A percentile compares a stretch with the other conserved stretches of the same genome.
These are phyloP conservation scores for Centrocercus urophasianus DNA, from an alignment of 2,113 vertebrate genomes.

Conservation along the genomic window DNA sequence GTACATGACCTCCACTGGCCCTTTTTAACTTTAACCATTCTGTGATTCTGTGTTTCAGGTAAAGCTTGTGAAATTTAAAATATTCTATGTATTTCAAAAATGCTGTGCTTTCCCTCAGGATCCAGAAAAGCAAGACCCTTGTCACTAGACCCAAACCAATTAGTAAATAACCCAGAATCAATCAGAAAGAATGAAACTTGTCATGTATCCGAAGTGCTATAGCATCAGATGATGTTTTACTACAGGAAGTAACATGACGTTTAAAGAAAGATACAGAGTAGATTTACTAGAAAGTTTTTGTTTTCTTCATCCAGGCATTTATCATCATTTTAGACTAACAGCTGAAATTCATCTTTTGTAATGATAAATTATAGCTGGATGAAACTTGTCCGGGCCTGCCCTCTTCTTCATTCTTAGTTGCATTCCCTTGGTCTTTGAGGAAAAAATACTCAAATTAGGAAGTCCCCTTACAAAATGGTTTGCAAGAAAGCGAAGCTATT, in stretches of 20 bases:
- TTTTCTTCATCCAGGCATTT: slow-evolving; percentile 39
- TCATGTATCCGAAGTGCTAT: neutral
- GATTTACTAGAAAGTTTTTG: slow-evolving; percentile 63
- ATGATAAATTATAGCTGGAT: slow-evolving; percentile 50
- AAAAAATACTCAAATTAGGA: slow-evolving; percentile 47
- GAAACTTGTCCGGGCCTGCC: slow-evolving; percentile 21
- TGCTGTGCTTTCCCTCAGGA: neutral
- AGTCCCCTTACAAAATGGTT: slow-evolving; percentile 7
- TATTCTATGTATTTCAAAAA: neutral
- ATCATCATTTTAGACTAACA: slow-evolving; percentile 47
- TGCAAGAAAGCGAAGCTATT: slow-evolving; percentile 40
- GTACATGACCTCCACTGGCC: neutral
- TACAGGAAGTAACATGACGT: neutral
- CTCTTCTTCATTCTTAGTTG: slow-evolving; percentile 37
- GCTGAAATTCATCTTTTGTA: slow-evolving; percentile 42
- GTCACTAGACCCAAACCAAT: neutral
- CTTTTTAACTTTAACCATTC: neutral
- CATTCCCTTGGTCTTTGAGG: slow-evolving; percentile 55
- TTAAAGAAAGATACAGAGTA: slow-evolving; percentile 26
- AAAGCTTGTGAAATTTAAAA: neutral
- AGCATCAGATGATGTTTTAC: neutral
- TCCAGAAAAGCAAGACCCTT: neutral
- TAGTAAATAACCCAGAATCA: neutral
- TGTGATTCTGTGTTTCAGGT: neutral
- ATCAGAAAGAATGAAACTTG: neutral